Evolutionary conservation across 2,888 invertebrate genomes (phyloP).

Genomic region (Lordiphosa andalusiaca): DNA sequence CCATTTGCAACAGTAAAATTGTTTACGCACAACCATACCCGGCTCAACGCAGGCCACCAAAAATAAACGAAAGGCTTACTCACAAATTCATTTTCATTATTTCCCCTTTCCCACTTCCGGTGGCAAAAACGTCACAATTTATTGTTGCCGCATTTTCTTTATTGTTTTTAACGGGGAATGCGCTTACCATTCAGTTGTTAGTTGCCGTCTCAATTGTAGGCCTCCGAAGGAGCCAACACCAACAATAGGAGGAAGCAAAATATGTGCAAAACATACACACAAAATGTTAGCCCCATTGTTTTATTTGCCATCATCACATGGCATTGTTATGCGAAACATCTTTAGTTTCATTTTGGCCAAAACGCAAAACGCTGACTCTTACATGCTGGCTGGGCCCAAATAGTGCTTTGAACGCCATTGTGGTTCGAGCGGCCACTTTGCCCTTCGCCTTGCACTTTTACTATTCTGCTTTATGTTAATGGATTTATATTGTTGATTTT

Average conservation of each 20-base stretch:
- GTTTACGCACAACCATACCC: constrained; percentile 37
- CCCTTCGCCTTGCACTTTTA: no score
- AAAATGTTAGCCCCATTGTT: neutral
- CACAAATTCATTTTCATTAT: constrained; percentile 10
- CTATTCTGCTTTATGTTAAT: no score
- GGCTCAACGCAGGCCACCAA: constrained; percentile 8
- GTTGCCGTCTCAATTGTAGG: constrained; percentile 24
- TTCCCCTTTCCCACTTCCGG: neutral
- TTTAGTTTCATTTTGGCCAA: no score
- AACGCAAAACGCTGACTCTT: no score
- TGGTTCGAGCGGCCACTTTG: no score
- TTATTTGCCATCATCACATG: no score
- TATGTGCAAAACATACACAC: neutral
- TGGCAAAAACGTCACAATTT: constrained; percentile 30
- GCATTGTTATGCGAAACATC: no score
- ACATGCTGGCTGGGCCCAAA: no score
- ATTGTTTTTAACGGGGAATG: constrained; percentile 42
- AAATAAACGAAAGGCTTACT: constrained; percentile 27
- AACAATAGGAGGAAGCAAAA: constrained; percentile 3
- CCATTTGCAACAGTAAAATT: constrained; percentile 67
- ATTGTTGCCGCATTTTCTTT: constrained; percentile 48
- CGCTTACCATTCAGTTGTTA: constrained; percentile 17
- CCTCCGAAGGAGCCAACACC: constrained; percentile 13
- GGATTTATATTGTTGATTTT: no score
- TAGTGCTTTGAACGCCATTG: no score